Base-by-base conservation (phyloP, 2,113 vertebrate species). In the Brachyistius frenatus region DNA sequence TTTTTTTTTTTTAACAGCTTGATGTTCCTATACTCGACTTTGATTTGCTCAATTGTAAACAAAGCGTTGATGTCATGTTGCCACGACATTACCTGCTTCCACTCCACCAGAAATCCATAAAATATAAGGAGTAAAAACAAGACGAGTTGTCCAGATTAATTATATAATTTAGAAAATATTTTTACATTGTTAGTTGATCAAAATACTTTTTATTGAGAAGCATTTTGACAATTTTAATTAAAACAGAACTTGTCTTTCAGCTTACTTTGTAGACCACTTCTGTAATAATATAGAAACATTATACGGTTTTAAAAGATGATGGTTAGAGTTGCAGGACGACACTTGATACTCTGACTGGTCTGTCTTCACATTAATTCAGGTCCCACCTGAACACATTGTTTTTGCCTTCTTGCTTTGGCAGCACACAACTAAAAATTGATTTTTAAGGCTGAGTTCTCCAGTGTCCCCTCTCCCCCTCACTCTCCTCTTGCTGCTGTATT, bases 381-480 rank as follows among this genome's bases (percentile, higher is more conserved):
- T 83, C 76, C 64, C 64, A 69, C 13, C 7, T 80, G 61, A 75
- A 78, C 73, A 64, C 62, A 73, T 2, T 66, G 46, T 61, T 44
- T 73, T 60, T 65, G 11, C 36, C 52, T 5, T 55, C 66, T 65
- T 63, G 55, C 53, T 35, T 23, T 83, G 53, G 55, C 10, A 60
- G 73, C 23, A 50, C 46, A 46, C 14, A 60, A 41, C 55, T 55
- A 36, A 74, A 80, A 67, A 76, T 56, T 36, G 46, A 73, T 66
- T 50, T 47, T 50, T 47, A 5, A 23, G 76, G 9, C 11, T 46
- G 55, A 47, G 23, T 52, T 71, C 35, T 56, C n/a, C 33, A 69
- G 54, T 54, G 49, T 39, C 55, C 8, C 46, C 7, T 7, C 39
- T 66, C 30, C 58, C 37, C 36, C 33, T 65, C 69, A 46, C 47